Base-by-base conservation (phyloP, 2,888 invertebrate genomes). In the Galerucella pusilla region DNA sequence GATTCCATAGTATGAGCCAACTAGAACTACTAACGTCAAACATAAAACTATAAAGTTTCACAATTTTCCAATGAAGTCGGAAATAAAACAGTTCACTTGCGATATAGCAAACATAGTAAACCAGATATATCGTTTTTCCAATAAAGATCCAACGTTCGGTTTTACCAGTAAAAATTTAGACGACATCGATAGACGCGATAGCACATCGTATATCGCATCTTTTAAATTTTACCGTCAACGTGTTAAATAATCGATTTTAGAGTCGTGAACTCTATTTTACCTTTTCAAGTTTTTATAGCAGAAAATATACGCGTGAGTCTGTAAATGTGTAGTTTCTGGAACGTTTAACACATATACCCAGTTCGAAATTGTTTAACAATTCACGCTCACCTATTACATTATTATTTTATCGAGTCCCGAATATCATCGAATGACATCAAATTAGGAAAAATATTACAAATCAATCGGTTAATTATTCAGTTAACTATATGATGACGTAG, bases 201-300 rank as follows among this genome's bases (percentile, higher is more conserved):
- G 7, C 7, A 54, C 28, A 28, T n/a, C 25, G 61, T 28, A 61
- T 7, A 14, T 61, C 60, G 12, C 9, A 25, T 61, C 61, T 42
- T n/a, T 11, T 35, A n/a, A 35, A 63, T n/a, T n/a, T 63, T 35
- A 25, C 60, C 28, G 60, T 63, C 42, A 28, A 35, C 42, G 35
- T 63, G 63, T 42, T 42, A 42, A 63, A 63, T 63, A 63, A 63
- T 63, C 63, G 63, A 63, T 63, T 35, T n/a, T 11, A 14, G 42
- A 28, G 42, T 63, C 42, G 42, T 16, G 63, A 63, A 63, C 63
- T n/a, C 42, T 14, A 63, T 42, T 63, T 63, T n/a, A 42, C 42
- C 14, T 63, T 60, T 28, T 28, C 60, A 60, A 60, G 28, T 60
- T 60, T 28, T 3, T 60, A 63, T 42, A 35, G 63, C 63, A 9